Evolutionary conservation across 1,140 invertebrate species (phyloP), one percentile per base, ranked within the genome.

Genomic region (Aphidius gifuensis): DNA sequence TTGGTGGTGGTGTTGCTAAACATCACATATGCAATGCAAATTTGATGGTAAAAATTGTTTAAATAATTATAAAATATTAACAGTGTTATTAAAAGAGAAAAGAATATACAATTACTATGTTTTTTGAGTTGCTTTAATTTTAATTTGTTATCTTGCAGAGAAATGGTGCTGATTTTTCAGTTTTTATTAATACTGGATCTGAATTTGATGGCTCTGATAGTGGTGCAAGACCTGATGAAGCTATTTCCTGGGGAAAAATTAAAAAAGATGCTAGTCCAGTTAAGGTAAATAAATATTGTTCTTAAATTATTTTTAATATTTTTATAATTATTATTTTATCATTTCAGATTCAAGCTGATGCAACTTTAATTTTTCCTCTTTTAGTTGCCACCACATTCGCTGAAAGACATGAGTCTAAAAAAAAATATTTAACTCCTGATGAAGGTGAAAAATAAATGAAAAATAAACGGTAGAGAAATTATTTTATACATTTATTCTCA

Each of bases 181-280:
- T 99, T 6, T 99, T 92, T 82, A 82, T 99, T 4, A 99, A 99
- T 78, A 99, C 97, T n/a, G 91, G 91, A 3, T 90, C 90, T 40
- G 98, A 99, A 82, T 99, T 92, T 85, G 98, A 99, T 85, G 98
- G 97, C 0, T 98, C 95, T 79, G 98, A 99, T 79, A 92, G 95
- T 66, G 98, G 98, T 8, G 98, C 97, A 0, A 83, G 92, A 53
- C 97, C 97, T 4, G 98, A 99, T 83, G 98, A 99, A 83, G 97
- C 97, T 0, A 85, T 98, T 9, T 98, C 95, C 5, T 99, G 97
- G 97, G 97, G 97, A 1, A 99, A 99, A 84, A 98, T 99, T 62
- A 88, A 88, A 73, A 88, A 87, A 70, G 88, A 91, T 71, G 93
- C 95, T 0, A 86, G 83, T 51, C 93, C 97, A n/a, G 93, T 99